Base-by-base conservation (phyloP, 2,797 vertebrate genomes). In the Chrosomus eos region DNA sequence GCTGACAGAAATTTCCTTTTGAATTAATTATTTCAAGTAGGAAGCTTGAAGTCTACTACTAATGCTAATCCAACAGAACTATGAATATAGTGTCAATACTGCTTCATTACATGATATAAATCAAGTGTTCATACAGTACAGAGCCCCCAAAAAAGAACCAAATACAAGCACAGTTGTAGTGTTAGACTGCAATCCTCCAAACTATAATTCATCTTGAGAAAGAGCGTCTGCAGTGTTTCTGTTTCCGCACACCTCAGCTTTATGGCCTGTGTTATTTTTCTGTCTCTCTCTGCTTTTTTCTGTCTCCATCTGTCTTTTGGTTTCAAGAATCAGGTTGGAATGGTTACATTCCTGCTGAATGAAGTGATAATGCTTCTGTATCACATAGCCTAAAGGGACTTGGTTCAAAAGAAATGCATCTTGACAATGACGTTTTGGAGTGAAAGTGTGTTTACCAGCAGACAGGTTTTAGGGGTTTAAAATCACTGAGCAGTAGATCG, bases 311-410 rank as follows among this genome's bases (percentile, higher is more conserved):
- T 84, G 62, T 68, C 75, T 45, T 87, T 88, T 80, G 68, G 83
- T 76, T 45, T 28, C n/a, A 58, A 70, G 53, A 53, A 81, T 75
- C 70, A 78, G 33, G 60, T 72, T 55, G 75, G 28, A 23, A 28
- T 51, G 11, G 53, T 80, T 82, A 84, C 87, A 89, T 87, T 90
- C 82, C 88, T 77, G 48, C 71, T 73, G 58, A 80, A 78, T 70
- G 66, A 87, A 58, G 73, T 87, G 78, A 78, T 82, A 82, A 85
- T 36, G 71, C 70, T 73, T 86, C 70, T 26, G 55, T 38, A 64
- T 74, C 73, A 74, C 31, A 40, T 33, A 21, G 60, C 78, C 67
- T 43, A 16, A 82, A 43, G 64, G 60, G 53, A 82, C 79, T 74
- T 4, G 38, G 60, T 85, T 89, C 72, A 87, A 85, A 67, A 53